Evolutionary conservation across 2,888 invertebrate species (phyloP).

Genomic region (Tiliacea citrago): DNA sequence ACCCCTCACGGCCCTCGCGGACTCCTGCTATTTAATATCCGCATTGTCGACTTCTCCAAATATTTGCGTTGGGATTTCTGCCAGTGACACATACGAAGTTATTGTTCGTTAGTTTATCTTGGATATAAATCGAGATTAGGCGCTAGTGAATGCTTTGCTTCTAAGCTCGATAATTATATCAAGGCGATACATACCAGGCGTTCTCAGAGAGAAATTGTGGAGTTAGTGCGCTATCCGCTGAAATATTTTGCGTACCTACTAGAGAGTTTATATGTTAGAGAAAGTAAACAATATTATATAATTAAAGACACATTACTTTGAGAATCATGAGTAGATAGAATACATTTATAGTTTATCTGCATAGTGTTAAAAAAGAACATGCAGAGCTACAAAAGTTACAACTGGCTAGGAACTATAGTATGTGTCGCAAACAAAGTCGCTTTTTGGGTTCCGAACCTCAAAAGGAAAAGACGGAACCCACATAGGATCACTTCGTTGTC

Average conservation of each 20-base stretch:
- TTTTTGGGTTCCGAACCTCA: background rate
- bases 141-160: constrained; percentile 26
- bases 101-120: constrained; percentile 58
- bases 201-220: constrained; percentile 33
- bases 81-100: constrained; percentile 68
- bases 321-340: background rate
- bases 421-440: background rate
- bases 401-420: background rate
- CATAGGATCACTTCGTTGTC: no score
- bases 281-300: constrained; percentile 15
- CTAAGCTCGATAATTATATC: constrained; percentile 42
- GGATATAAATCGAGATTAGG: constrained; percentile 35
- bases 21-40: constrained; percentile 65
- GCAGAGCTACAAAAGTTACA: background rate
- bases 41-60: constrained; percentile 78
- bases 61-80: constrained; percentile 78
- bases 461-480: no score
- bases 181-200: constrained; percentile 17
- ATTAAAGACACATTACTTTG: background rate
- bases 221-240: constrained; percentile 4
- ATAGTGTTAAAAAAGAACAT: background rate
- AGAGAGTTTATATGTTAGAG: constrained; percentile 8
- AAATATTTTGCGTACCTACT: constrained; percentile 19
- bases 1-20: constrained; percentile 23
- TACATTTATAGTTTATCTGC: background rate